Conservation (phyloP, 2,113 vertebrate genomes). For the Amphiprion percula region DNA sequence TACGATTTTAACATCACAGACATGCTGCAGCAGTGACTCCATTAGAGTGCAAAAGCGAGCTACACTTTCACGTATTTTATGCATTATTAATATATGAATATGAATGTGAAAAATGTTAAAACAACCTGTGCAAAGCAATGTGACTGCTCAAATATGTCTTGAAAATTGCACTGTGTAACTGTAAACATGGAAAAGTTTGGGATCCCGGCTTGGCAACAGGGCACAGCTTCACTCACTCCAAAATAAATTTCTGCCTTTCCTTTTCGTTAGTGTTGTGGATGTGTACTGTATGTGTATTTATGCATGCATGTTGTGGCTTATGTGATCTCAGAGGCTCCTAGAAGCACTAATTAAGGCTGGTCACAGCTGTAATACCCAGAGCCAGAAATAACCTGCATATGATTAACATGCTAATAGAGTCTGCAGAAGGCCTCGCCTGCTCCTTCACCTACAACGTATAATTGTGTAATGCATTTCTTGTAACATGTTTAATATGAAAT, state of each 20-base stretch:
- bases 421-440: neutral
- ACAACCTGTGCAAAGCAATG: no score
- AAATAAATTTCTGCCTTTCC: no score
- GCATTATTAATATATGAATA: neutral
- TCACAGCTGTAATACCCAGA: conserved; percentile 12
- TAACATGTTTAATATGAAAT: conserved; percentile 20
- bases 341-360: conserved; percentile 15
- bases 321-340: neutral
- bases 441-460: conserved; percentile 1
- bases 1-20: neutral
- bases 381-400: conserved; percentile 24
- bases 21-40: neutral
- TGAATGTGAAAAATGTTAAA: neutral
- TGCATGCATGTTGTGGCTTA: neutral
- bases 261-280: no score
- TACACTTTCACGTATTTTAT: neutral
- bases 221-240: no score
- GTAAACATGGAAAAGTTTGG: no score
- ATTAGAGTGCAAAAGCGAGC: neutral
- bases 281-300: neutral
- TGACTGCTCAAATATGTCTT: no score
- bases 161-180: no score
- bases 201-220: no score
- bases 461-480: conserved; percentile 20
- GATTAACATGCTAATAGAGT: conserved; percentile 45